These are phyloP conservation scores for Tragelaphus eurycerus DNA, from an alignment of 2,797 vertebrate species.

Conservation along the genomic window DNA sequence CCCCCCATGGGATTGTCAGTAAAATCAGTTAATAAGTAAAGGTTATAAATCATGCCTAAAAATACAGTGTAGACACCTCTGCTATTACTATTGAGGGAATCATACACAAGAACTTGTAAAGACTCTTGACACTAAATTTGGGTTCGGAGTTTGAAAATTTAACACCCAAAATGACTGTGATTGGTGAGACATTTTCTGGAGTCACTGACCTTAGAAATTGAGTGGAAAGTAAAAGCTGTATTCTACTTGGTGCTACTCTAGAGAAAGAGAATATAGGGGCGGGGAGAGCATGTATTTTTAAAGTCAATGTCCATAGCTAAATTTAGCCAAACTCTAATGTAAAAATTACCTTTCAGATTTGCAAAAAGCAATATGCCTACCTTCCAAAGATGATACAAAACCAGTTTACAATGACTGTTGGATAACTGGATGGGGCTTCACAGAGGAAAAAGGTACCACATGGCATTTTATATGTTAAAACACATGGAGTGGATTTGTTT, in stretches of 20 bases:
- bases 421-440: constrained; percentile 86
- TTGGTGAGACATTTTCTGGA: neutral
- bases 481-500: neutral
- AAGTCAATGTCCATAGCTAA: neutral
- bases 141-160: neutral
- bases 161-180: neutral
- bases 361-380: constrained; percentile 83
- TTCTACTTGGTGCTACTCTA: neutral
- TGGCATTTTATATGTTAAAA: neutral
- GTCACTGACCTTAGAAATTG: neutral
- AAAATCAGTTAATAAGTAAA: neutral
- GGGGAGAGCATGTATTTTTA: neutral
- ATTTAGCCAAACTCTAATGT: constrained; percentile 1
- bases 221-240: neutral
- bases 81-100: neutral
- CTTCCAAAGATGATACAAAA: constrained; percentile 74
- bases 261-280: neutral
- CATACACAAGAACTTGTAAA: neutral
- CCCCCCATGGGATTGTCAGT: neutral
- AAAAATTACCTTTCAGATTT: constrained; percentile 75
- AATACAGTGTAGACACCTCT: neutral
- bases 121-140: neutral
- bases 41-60: neutral
- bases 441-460: constrained; percentile 82
- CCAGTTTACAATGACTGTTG: constrained; percentile 80